Evolutionary conservation across 2,113 vertebrate species (phyloP), one percentile per base, ranked within the genome.

Genomic region (Ptilorrhoa leucosticta): DNA sequence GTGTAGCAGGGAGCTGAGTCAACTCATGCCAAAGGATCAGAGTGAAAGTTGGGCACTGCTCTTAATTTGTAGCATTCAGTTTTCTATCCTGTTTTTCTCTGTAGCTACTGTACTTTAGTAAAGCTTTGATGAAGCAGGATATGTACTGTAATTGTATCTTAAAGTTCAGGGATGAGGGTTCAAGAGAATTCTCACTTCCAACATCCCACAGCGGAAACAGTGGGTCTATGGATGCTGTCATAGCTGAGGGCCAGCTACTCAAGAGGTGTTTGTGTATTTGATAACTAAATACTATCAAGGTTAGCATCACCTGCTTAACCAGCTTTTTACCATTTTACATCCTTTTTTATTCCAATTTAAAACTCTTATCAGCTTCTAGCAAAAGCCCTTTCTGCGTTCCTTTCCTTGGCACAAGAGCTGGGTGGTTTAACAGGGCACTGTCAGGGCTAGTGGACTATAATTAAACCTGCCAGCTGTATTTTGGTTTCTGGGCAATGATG

Each of bases 381-480:
- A 66, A 45, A 92, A 92, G n/a, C 30, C 35, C 21, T 76, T 79
- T 64, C 71, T 86, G 22, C 18, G 6, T 56, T 69, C 5, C 23
- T 87, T 83, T 71, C 4, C 27, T 48, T 87, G 87, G 66, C 70
- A 72, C 18, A 3, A 39, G 61, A 69, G 21, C 45, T 13, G 26
- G 2, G 19, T 57, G 60, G 17, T 83, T 90, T 61, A 69, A 45
- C 37, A 57, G 51, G 42, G 33, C 37, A 18, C 39, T 73, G 22
- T 23, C 54, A 89, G 76, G n/a, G n/a, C 53, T 69, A 16, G 71
- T 33, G 45, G 23, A 11, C 71, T 83, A 8, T 87, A 84, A 75
- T 87, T 63, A 91, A 63, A 71, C 42, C 35, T 73, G 47, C 65
- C 84, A 93, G 92, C 90, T 94, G 87, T 82, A 10, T 84, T 96